A percentile compares a stretch with the other conserved stretches of the same genome.
These are phyloP conservation scores for Hydractinia symbiolongicarpus DNA, from an alignment of 30 jellyfish, hydroid and myxozoan genomes.

Conservation along the genomic window DNA sequence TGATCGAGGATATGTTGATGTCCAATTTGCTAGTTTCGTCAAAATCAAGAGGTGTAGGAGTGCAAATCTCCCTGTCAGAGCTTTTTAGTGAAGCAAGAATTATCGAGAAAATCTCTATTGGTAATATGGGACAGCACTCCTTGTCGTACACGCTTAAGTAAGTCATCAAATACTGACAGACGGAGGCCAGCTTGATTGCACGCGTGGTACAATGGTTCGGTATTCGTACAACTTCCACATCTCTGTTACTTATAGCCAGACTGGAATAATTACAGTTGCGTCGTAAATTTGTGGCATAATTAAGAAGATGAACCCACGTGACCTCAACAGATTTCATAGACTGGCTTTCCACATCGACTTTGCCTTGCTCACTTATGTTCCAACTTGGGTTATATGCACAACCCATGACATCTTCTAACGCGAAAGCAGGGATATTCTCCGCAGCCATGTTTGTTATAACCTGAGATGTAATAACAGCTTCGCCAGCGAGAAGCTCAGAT, in stretches of 20 bases:
- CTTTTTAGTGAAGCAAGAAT: background rate
- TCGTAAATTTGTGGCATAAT: conserved; percentile 36
- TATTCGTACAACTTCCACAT: conserved; percentile 35
- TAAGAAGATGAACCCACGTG: conserved; percentile 64
- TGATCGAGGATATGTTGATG: too few species aligned
- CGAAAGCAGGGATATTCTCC: conserved; percentile 10
- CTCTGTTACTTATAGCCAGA: conserved; percentile 40
- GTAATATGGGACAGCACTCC: conserved; percentile 77
- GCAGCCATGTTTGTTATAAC: conserved; percentile 16
- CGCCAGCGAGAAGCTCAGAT: conserved; percentile 42
- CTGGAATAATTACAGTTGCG: conserved; percentile 43
- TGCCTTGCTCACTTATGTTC: conserved; percentile 2
- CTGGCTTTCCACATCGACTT: background rate
- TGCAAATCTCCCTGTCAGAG: background rate
- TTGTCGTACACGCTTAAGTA: conserved; percentile 40
- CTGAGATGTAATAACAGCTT: conserved; percentile 32
- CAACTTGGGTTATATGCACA: background rate
- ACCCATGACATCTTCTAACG: conserved; percentile 2
- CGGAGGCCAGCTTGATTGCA: conserved; percentile 32
- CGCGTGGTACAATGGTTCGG: conserved; percentile 33
- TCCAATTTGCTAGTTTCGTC: too few species aligned
- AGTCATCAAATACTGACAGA: conserved; percentile 35
- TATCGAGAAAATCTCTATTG: conserved; percentile 28
- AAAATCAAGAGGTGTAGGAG: background rate
- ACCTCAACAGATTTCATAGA: conserved; percentile 25